Conservation (phyloP, 2,888 invertebrate species). For the Drosophila paucipuncta region DNA sequence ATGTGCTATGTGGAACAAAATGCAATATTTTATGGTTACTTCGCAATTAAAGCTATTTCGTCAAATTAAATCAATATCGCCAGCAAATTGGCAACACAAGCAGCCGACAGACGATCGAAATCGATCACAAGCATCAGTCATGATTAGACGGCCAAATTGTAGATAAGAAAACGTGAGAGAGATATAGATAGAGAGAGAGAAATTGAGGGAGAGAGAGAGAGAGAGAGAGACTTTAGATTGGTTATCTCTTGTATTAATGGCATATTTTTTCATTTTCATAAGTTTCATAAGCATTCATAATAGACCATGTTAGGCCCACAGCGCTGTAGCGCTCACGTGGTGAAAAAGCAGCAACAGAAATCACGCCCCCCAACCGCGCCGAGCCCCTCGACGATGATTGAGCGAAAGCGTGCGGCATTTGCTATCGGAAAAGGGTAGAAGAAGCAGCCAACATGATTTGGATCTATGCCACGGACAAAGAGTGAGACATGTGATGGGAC, state of each 20-base stretch:
- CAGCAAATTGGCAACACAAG: slow-evolving; percentile 16
- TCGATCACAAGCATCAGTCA: background rate
- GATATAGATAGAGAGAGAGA: too few species aligned
- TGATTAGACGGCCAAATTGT: background rate
- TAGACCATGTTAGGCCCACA: background rate
- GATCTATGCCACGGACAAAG: slow-evolving; percentile 40
- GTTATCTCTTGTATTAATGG: background rate
- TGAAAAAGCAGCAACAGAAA: background rate
- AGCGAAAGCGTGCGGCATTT: slow-evolving; percentile 45
- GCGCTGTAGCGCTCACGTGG: slow-evolving; percentile 34
- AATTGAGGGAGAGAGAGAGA: background rate
- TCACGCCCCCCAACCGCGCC: background rate
- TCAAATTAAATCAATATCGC: background rate
- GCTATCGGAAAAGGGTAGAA: background rate
- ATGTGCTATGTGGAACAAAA: background rate
- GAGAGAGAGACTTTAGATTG: background rate
- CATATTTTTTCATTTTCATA: background rate
- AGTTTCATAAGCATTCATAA: too few species aligned
- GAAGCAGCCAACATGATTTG: slow-evolving; percentile 18
- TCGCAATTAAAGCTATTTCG: background rate
- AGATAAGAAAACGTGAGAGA: background rate
- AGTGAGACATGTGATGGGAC: background rate
- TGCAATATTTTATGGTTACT: background rate
- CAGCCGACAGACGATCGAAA: slow-evolving; percentile 3
- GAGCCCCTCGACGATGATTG: slow-evolving; percentile 37